Evolutionary conservation across 2,888 invertebrate genomes (phyloP).

Genomic region (Hypsopygia costalis): DNA sequence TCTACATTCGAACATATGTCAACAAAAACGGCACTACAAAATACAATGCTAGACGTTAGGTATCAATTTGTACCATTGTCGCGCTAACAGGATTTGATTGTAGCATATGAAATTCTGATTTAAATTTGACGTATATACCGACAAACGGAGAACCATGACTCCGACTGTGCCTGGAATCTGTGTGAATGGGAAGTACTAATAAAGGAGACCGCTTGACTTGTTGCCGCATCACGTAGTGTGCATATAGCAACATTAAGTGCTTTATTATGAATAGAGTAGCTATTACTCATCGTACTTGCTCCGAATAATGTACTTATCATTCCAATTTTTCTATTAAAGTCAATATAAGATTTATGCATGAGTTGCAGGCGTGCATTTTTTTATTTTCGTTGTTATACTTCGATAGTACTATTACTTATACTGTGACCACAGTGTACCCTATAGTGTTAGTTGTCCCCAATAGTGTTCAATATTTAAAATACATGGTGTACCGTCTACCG

Average conservation of each 20-base stretch:
- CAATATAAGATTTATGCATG: slow-evolving; percentile 23
- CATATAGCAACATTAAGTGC: slow-evolving; percentile 24
- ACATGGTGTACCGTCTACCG: too few relatives aligned
- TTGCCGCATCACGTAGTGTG: slow-evolving; percentile 45
- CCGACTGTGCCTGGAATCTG: too few relatives aligned
- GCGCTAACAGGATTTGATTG: background rate
- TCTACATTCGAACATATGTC: too few relatives aligned
- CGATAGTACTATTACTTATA: too few relatives aligned
- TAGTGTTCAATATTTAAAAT: too few relatives aligned
- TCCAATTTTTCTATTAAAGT: slow-evolving; percentile 32
- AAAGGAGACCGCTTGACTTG: slow-evolving; percentile 43
- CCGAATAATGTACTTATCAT: too few relatives aligned
- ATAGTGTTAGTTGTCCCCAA: too few relatives aligned
- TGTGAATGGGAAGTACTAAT: slow-evolving; percentile 60
- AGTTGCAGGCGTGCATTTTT: slow-evolving; percentile 9
- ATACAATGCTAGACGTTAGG: too few relatives aligned
- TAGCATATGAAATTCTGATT: slow-evolving; percentile 16
- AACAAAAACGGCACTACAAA: too few relatives aligned
- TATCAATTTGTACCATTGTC: too few relatives aligned
- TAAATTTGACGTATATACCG: slow-evolving; percentile 24
- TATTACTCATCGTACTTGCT: slow-evolving; percentile 33
- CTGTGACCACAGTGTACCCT: too few relatives aligned
- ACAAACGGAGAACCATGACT: too few relatives aligned
- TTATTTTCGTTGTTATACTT: slow-evolving; percentile 7
- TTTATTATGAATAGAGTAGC: slow-evolving; percentile 22